Base-by-base conservation (phyloP, 2,797 vertebrate genomes). In the Gila robusta region DNA sequence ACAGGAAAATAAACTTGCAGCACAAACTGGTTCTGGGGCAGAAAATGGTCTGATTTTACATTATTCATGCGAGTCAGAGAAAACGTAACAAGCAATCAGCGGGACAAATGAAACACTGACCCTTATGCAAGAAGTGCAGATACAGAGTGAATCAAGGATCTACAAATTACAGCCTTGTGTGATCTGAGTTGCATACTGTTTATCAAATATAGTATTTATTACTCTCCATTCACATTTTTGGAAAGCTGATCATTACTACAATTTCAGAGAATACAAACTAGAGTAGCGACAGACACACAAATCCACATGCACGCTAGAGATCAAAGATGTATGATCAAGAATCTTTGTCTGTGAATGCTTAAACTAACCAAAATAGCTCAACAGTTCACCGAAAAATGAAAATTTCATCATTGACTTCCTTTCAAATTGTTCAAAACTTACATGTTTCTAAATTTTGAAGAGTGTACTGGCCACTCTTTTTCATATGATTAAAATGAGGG, bases 31-130 rank as follows among this genome's bases (percentile, higher is more conserved):
- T 95, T 94, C 90, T 90, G 93, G 90, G 92, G 90, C 91, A 94
- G 83, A 73, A 93, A 84, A 81, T 72, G 93, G 92, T 93, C 92
- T 89, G 79, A 93, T 92, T 90, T 92, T 95, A 92, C 94, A 95
- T 95, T 94, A 95, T 94, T 94, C 93, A 95, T 95, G 85, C 81
- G 28, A 88, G 87, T 90, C 87, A 92, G 93, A 83, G 93, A 93
- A 94, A 95, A 94, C 89, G 81, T 81, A 74, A 73, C 84, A 64
- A 71, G 92, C 92, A 87, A 94, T 81, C 93, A 94, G 93, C 89
- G 85, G 92, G 91, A 93, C 93, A 94, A 94, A 95, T 94, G 94
- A 94, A 93, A 94, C 94, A 94, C 92, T 95, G 94, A 95, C 93
- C 93, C 78, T 84, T 76, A 47, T 62, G 59, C 56, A 35, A 72